A percentile compares a stretch with the other conserved stretches of the same genome.
phyloP scores from a whole-genome alignment of 64 coral and sea anemone genomes.

The Montipora sp. region DNA sequence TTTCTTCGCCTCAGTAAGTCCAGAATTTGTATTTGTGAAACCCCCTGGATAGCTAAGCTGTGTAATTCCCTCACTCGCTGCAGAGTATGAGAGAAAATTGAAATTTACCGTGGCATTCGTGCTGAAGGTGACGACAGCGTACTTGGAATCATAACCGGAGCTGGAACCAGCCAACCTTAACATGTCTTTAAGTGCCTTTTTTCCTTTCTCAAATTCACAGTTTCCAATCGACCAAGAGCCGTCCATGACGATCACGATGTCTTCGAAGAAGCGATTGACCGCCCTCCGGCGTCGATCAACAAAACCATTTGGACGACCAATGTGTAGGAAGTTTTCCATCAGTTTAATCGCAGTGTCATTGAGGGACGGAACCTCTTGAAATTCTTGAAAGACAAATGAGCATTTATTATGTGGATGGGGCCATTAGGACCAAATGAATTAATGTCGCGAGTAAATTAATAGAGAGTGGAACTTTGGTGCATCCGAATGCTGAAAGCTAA shows the following conservation, averaged over 20 bases:
- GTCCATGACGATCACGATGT: slow-evolving; percentile 47
- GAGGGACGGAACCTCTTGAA: too few species aligned
- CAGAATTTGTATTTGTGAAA: slow-evolving; percentile 21
- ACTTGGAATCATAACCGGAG: neutral
- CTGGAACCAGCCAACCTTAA: neutral
- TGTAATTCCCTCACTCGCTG: neutral
- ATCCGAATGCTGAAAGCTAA: too few species aligned
- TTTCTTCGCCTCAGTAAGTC: slow-evolving; percentile 14
- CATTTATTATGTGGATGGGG: too few species aligned
- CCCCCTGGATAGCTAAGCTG: slow-evolving; percentile 7
- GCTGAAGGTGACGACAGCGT: slow-evolving; percentile 30
- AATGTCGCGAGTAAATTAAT: too few species aligned
- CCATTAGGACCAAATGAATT: too few species aligned
- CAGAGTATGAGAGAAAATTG: slow-evolving; percentile 28
- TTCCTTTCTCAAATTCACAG: slow-evolving; percentile 36
- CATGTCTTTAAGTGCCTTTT: slow-evolving; percentile 21
- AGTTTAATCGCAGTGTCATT: too few species aligned
- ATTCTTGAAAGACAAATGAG: too few species aligned
- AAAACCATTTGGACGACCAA: neutral
- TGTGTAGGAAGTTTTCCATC: neutral
- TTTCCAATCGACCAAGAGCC: slow-evolving; percentile 27
- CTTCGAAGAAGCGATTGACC: neutral
- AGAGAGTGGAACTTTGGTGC: too few species aligned
- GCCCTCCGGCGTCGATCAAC: neutral
- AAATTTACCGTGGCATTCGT: slow-evolving; percentile 16